These are phyloP conservation scores for Sturnus vulgaris DNA, from an alignment of 2,113 vertebrate genomes.

Conservation along the genomic window DNA sequence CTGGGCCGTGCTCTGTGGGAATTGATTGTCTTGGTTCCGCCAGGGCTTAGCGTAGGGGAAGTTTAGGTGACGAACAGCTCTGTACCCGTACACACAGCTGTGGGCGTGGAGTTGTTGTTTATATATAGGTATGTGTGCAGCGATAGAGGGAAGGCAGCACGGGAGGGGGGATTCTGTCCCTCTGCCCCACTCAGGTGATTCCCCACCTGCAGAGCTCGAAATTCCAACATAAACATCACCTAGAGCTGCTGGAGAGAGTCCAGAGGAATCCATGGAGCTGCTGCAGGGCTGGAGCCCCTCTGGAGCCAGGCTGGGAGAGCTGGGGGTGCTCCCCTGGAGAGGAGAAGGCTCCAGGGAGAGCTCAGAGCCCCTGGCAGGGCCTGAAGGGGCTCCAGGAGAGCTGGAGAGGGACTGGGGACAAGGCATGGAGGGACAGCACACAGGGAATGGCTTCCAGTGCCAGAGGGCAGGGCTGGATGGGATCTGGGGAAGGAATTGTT, in stretches of 20 bases:
- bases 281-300: neutral
- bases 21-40: accelerated
- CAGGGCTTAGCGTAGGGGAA: too few relatives aligned
- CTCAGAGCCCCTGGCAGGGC: neutral
- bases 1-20: accelerated
- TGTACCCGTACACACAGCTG: accelerated
- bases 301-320: neutral
- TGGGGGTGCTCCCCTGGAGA: neutral
- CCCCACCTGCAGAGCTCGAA: neutral
- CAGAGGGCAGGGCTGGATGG: neutral
- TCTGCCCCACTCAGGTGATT: neutral
- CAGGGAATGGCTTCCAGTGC: neutral
- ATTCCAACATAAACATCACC: neutral
- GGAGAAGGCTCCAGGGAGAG: neutral
- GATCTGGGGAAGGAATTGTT: neutral
- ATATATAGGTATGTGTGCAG: accelerated
- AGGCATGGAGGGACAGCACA: neutral
- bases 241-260: neutral
- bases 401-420: neutral
- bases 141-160: neutral
- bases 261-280: neutral
- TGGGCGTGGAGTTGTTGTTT: accelerated
- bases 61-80: accelerated
- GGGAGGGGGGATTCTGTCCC: accelerated
- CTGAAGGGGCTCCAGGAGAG: neutral